phyloP scores from a whole-genome alignment of 2,888 invertebrate species.

The Synergus itoensis region DNA sequence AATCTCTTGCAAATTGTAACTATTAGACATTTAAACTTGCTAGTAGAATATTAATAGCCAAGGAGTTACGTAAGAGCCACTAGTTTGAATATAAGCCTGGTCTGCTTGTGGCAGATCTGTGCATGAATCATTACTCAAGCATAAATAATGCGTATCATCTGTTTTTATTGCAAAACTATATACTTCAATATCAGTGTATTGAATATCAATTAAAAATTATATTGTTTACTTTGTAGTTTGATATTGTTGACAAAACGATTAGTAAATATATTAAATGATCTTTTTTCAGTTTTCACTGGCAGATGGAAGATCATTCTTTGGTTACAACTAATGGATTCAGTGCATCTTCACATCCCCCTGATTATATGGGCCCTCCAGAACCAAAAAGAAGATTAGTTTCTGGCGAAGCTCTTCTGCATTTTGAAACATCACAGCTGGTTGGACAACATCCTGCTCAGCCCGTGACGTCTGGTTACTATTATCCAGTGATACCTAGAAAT shows the following conservation, averaged over 20 bases:
- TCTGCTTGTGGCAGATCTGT: conserved; percentile 13
- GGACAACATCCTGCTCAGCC: conserved; percentile 71
- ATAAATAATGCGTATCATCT: conserved; percentile 19
- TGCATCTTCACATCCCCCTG: conserved; percentile 67
- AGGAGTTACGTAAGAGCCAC: conserved; percentile 47
- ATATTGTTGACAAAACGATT: too few species aligned
- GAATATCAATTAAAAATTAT: neutral
- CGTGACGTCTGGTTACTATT: conserved; percentile 72
- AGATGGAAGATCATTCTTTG: conserved; percentile 71
- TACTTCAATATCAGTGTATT: neutral
- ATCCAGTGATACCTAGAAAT: conserved; percentile 74
- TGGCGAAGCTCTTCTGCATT: conserved; percentile 72
- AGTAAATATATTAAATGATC: too few species aligned
- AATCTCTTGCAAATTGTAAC: neutral
- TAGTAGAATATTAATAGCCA: conserved; percentile 47
- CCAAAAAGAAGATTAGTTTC: conserved; percentile 73
- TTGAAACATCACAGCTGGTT: conserved; percentile 72
- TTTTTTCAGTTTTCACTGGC: conserved; percentile 71
- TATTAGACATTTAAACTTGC: conserved; percentile 9
- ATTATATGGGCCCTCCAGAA: conserved; percentile 74
- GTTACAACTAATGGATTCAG: conserved; percentile 69
- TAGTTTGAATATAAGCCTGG: conserved; percentile 37
- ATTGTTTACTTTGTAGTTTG: too few species aligned
- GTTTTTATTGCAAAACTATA: neutral
- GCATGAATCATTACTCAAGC: conserved; percentile 3